Evolutionary conservation across 2,113 vertebrate species (phyloP).

Genomic region (Eclectus roratus): DNA sequence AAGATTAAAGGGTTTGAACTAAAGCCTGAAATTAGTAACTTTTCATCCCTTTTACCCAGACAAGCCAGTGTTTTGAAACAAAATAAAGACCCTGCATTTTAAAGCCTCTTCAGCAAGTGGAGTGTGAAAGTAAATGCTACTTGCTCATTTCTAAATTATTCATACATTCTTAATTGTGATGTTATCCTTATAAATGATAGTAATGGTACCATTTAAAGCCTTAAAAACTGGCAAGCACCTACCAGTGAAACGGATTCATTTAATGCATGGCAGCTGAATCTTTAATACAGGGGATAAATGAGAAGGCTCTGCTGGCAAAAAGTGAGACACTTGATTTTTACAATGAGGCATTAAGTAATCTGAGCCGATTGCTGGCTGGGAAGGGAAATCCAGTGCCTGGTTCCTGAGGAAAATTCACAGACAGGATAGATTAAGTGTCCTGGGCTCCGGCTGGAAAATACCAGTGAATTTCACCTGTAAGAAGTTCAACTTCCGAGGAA

Average conservation of each 20-base stretch:
- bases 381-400: conserved; percentile 4
- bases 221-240: conserved; percentile 47
- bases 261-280: background rate
- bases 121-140: conserved; percentile 4
- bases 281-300: background rate
- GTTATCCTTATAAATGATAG: conserved; percentile 61
- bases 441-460: background rate
- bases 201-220: conserved; percentile 50
- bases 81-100: conserved; percentile 39
- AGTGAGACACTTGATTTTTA: background rate
- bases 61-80: conserved; percentile 47
- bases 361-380: background rate
- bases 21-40: conserved; percentile 72
- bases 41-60: conserved; percentile 43
- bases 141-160: conserved; percentile 60
- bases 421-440: background rate
- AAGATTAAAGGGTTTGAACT: conserved; percentile 66
- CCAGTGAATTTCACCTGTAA: background rate
- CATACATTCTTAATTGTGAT: conserved; percentile 57
- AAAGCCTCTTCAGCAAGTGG: background rate
- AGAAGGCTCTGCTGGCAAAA: conserved; percentile 14
- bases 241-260: background rate
- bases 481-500: background rate
- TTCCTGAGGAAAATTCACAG: background rate
- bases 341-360: background rate